phyloP scores from a whole-genome alignment of 2,888 invertebrate species.

The Priocnemis perturbator region DNA sequence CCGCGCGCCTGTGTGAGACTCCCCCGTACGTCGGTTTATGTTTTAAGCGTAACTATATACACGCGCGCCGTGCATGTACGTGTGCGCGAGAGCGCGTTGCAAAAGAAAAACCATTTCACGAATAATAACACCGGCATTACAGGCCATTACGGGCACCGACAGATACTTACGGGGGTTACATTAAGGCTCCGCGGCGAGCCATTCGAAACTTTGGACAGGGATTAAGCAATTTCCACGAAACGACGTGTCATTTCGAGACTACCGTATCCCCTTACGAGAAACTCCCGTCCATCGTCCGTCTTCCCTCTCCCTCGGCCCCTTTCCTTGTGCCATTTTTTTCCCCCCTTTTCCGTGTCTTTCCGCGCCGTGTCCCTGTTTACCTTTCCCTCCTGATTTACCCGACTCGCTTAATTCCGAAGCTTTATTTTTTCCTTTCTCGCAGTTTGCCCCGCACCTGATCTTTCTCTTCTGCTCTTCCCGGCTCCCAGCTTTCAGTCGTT shows the following conservation, averaged over 20 bases:
- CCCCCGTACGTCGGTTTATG: no score
- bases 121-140: constrained; percentile 47
- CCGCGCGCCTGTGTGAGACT: no score
- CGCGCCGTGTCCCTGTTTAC: neutral
- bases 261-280: constrained; percentile 3
- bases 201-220: constrained; percentile 35
- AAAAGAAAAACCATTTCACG: constrained; percentile 46
- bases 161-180: constrained; percentile 37
- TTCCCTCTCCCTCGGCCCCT: neutral
- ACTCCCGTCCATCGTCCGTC: constrained; percentile 7
- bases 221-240: constrained; percentile 41
- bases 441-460: no score
- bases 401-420: no score
- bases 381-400: neutral
- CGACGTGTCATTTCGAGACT: constrained; percentile 29
- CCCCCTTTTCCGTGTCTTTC: no score
- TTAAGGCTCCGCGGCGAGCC: constrained; percentile 29
- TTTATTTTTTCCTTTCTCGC: no score
- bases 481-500: no score
- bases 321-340: no score
- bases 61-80: no score
- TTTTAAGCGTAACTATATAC: no score
- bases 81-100: constrained; percentile 18
- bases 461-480: no score
- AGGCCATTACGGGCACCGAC: constrained; percentile 41